phyloP scores from a whole-genome alignment of 2,797 vertebrate genomes.

The Myotis pilosus region DNA sequence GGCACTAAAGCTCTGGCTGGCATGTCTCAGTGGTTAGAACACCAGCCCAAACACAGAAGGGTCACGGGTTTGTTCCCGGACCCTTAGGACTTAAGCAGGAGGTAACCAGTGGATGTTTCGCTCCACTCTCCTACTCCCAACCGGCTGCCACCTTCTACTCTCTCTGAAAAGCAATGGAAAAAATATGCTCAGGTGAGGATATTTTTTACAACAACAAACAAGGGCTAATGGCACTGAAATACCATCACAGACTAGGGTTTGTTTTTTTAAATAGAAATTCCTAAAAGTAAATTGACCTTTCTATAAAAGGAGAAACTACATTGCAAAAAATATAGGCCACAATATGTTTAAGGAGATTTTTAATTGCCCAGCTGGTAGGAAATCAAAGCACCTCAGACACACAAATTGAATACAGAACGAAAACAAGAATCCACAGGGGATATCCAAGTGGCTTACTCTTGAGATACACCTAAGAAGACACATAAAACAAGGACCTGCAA shows the following conservation, averaged over 20 bases:
- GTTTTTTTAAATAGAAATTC: slow-evolving; percentile 1
- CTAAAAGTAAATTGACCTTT: not conserved
- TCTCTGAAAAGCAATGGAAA: too few relatives aligned
- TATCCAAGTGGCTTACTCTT: not conserved
- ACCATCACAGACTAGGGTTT: not conserved
- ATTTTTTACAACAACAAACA: not conserved
- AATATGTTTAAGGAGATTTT: not conserved
- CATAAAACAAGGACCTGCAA: not conserved
- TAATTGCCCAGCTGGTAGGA: not conserved
- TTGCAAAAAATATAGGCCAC: not conserved
- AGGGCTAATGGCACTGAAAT: not conserved
- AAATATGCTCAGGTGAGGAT: too few relatives aligned
- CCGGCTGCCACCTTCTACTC: too few relatives aligned
- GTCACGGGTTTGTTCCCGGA: too few relatives aligned
- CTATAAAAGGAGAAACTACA: not conserved
- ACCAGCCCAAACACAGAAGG: too few relatives aligned
- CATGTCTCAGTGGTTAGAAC: too few relatives aligned
- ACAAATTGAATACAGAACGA: not conserved
- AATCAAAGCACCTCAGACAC: not conserved
- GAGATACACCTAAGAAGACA: not conserved
- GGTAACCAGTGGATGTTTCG: too few relatives aligned
- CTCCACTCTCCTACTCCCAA: too few relatives aligned
- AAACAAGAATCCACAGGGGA: slow-evolving; percentile 12
- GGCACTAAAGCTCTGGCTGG: not conserved
- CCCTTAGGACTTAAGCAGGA: too few relatives aligned